Percentiles rank a stretch among this genome's conserved stretches.
phyloP scores from a whole-genome alignment of 2,797 vertebrate genomes.

The Phataginus tricuspis region DNA sequence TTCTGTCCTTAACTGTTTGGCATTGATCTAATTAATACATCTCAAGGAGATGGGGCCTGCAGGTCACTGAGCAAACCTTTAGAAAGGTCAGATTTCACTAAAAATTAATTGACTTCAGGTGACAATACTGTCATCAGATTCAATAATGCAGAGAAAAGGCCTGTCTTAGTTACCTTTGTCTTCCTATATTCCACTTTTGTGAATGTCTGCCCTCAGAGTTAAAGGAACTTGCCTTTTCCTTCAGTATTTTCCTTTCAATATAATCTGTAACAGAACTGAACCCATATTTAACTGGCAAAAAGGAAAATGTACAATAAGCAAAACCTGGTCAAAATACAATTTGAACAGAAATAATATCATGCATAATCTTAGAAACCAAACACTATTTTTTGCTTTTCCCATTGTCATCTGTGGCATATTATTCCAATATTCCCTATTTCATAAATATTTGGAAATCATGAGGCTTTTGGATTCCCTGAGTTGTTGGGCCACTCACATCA shows the following conservation, averaged over 20 bases:
- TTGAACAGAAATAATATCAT: constrained; percentile 27
- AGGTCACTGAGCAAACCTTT: background rate
- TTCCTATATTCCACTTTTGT: background rate
- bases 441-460: constrained; percentile 34
- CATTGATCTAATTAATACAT: background rate
- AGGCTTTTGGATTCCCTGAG: constrained; percentile 23
- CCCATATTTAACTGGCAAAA: background rate
- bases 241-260: background rate
- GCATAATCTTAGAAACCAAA: constrained; percentile 54
- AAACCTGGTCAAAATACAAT: constrained; percentile 46
- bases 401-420: background rate
- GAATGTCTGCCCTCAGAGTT: background rate
- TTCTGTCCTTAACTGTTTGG: background rate
- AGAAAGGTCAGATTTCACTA: background rate
- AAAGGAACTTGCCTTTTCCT: background rate
- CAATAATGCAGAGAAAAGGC: background rate
- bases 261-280: background rate
- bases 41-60: background rate
- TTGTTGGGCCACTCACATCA: background rate
- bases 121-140: background rate
- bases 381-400: constrained; percentile 15
- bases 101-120: background rate
- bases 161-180: background rate
- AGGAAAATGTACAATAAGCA: constrained; percentile 36
- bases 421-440: constrained; percentile 38